Evolutionary conservation across 2,888 invertebrate genomes (phyloP), one percentile per base, ranked within the genome.

Genomic region (Volucella inflata): DNA sequence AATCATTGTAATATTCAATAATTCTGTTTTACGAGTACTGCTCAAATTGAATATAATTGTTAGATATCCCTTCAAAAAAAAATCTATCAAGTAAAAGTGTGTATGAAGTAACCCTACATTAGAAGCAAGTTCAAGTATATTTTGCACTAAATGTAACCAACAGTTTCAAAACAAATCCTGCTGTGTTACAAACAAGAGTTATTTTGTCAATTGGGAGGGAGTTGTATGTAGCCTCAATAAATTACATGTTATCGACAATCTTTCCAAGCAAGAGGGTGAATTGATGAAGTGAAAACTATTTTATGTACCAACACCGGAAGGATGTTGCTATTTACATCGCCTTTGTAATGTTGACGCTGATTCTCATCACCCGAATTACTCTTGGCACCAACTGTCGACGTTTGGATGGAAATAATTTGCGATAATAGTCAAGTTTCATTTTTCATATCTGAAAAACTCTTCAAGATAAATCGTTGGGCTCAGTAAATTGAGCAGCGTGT

Each of bases 251-350:
- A 84, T 84, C 84, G 67, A 53, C 11, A 80, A 55, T 75, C 59
- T 83, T n/a, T 68, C 74, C 68, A 42, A 46, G 8, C 57, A 46
- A 42, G 36, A 53, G 74, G 68, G 70, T 48, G 51, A 36, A 48
- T 44, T 46, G 36, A 71, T 75, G 65, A 79, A 65, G 48, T 55
- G 42, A 21, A 75, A 79, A 84, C 70, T 75, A 65, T 59, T 79
- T 75, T 51, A 62, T 64, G 62, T 57, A 67, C 50, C 36, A 77
- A 46, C 55, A 72, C 14, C 74, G 78, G 74, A 79, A 79, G 79
- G 68, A 83, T 74, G 57, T 74, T n/a, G 76, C 76, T 76, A 76
- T 81, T 70, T 51, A 62, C 50, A 57, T 75, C 55, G 68, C 68
- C 36, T 62, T 42, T 55, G 30, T 4, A 21, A 17, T 42, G 12